phyloP scores from a whole-genome alignment of 2,888 invertebrate genomes.

The Drosophila monieri region DNA sequence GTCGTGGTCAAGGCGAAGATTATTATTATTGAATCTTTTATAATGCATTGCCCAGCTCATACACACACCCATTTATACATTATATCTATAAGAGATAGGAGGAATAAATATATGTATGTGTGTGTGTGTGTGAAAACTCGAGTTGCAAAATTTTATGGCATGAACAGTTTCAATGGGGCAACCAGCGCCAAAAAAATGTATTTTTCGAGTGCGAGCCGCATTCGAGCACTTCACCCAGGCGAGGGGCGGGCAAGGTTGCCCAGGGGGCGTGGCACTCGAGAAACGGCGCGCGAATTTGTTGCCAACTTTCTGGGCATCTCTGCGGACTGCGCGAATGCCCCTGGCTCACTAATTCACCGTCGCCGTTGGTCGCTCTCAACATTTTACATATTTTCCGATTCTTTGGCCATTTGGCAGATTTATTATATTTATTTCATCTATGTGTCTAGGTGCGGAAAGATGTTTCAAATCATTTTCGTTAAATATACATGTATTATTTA shows the following conservation, averaged over 20 bases:
- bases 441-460: slow-evolving; percentile 19
- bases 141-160: slow-evolving; percentile 60
- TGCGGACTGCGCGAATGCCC: slow-evolving; percentile 19
- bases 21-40: slow-evolving; percentile 76
- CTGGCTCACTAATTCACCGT: slow-evolving; percentile 38
- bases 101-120: neutral
- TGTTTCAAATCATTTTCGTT: neutral
- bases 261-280: slow-evolving; percentile 51
- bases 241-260: neutral
- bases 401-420: slow-evolving; percentile 17
- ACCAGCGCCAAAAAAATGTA: slow-evolving; percentile 58
- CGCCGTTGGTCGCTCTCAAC: slow-evolving; percentile 29
- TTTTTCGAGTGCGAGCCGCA: slow-evolving; percentile 75
- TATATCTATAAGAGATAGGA: slow-evolving; percentile 1
- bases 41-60: slow-evolving; percentile 45
- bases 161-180: slow-evolving; percentile 65
- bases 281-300: slow-evolving; percentile 70
- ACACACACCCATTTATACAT: slow-evolving; percentile 4
- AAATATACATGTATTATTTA: neutral
- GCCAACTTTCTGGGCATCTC: slow-evolving; percentile 67
- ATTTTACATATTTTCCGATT: slow-evolving; percentile 33
- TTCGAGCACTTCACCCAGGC: slow-evolving; percentile 50
- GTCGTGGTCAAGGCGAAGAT: slow-evolving; percentile 69
- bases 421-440: slow-evolving; percentile 18
- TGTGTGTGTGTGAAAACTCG: slow-evolving; percentile 47